Evolutionary conservation across 1,140 invertebrate genomes (phyloP).

Genomic region (Caenorhabditis inopinata): DNA sequence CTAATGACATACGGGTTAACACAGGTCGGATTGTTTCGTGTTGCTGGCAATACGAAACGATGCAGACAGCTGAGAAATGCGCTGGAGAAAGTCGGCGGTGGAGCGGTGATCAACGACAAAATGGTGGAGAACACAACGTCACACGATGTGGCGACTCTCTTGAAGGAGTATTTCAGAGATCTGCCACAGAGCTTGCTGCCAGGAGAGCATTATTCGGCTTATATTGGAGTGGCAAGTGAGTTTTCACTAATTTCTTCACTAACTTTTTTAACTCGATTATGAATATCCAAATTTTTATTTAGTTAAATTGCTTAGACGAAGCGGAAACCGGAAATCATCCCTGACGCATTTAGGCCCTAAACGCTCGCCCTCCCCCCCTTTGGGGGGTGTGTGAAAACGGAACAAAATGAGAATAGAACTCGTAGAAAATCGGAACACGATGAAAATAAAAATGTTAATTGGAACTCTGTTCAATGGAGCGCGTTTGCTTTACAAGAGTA

Average conservation of each 20-base stretch:
- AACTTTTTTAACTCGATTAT: too few relatives aligned
- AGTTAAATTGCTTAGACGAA: too few relatives aligned
- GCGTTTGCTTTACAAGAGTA: too few relatives aligned
- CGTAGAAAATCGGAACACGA: too few relatives aligned
- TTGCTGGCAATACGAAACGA: constrained; percentile 43
- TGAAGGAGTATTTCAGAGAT: constrained; percentile 90
- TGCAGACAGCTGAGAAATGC: constrained; percentile 42
- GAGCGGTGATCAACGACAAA: constrained; percentile 31
- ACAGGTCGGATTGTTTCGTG: constrained; percentile 43
- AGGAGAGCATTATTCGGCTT: constrained; percentile 81
- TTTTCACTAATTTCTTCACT: constrained; percentile 45
- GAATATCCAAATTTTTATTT: too few relatives aligned
- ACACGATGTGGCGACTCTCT: constrained; percentile 85
- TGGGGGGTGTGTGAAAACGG: too few relatives aligned
- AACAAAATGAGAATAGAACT: too few relatives aligned
- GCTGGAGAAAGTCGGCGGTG: constrained; percentile 35
- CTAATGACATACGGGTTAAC: constrained; percentile 37
- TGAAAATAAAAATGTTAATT: too few relatives aligned
- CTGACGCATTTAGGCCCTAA: too few relatives aligned
- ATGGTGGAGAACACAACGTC: constrained; percentile 76
- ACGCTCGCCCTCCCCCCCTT: too few relatives aligned
- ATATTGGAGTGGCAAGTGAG: constrained; percentile 87
- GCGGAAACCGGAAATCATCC: too few relatives aligned
- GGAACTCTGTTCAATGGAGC: too few relatives aligned
- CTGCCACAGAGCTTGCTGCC: constrained; percentile 87